Percentiles rank a stretch among this genome's conserved stretches.
Evolutionary conservation across 2,888 invertebrate genomes (phyloP).

Genomic region (Perdita meconis): DNA sequence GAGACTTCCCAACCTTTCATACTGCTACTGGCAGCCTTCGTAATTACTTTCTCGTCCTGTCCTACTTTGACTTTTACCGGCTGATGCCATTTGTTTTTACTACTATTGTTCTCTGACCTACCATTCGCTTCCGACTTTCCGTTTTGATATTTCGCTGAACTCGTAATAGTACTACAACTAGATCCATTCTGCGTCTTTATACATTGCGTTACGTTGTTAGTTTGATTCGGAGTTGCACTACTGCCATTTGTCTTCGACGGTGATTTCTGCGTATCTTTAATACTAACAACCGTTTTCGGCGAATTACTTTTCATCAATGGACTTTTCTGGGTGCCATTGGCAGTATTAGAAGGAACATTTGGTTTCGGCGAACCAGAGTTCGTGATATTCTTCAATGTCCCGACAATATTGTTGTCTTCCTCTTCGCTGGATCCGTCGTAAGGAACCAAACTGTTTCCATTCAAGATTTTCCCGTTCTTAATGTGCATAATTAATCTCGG

Average conservation of each 20-base stretch:
- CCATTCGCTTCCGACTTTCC: constrained; percentile 73
- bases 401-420: constrained; percentile 68
- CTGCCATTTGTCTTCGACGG: constrained; percentile 49
- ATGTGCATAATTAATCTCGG: constrained; percentile 75
- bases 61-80: constrained; percentile 71
- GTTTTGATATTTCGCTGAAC: constrained; percentile 72
- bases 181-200: constrained; percentile 59
- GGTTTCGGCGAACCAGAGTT: constrained; percentile 43
- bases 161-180: constrained; percentile 37
- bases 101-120: constrained; percentile 69
- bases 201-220: constrained; percentile 47
- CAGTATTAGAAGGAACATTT: constrained; percentile 19
- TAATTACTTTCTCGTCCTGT: constrained; percentile 76
- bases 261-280: constrained; percentile 63
- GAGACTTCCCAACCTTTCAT: constrained; percentile 80
- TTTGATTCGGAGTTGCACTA: constrained; percentile 45
- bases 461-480: constrained; percentile 78
- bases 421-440: constrained; percentile 83
- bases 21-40: constrained; percentile 77
- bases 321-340: constrained; percentile 57
- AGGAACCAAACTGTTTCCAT: constrained; percentile 80
- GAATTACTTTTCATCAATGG: constrained; percentile 41
- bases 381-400: constrained; percentile 40
- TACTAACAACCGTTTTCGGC: constrained; percentile 46
- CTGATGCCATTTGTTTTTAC: constrained; percentile 78